A percentile compares a stretch with the other conserved stretches of the same genome.
phyloP scores from a whole-genome alignment of 2,797 vertebrate genomes.

The Mycteria americana region DNA sequence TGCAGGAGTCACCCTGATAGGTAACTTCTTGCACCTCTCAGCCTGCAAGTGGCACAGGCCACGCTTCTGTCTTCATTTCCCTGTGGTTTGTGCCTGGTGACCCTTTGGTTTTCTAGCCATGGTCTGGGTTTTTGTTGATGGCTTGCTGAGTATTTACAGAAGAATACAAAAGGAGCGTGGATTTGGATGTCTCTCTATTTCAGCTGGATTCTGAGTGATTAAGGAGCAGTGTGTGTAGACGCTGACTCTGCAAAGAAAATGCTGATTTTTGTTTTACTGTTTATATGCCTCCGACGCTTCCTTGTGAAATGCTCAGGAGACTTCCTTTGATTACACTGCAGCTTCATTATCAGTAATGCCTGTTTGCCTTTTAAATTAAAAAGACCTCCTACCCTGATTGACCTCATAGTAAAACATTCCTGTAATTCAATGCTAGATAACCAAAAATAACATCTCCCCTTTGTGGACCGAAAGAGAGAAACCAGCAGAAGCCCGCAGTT shows the following conservation, averaged over 20 bases:
- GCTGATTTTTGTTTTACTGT: not conserved
- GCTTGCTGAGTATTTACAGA: not conserved
- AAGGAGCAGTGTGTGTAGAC: not conserved
- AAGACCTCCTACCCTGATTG: conserved; percentile 21
- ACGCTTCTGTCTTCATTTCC: rapidly evolving
- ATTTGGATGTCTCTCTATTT: not conserved
- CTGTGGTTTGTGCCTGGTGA: not conserved
- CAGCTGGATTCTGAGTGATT: not conserved
- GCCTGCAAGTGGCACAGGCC: not conserved
- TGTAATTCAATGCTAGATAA: not conserved
- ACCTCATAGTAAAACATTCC: conserved; percentile 50
- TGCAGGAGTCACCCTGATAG: not conserved
- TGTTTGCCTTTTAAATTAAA: conserved; percentile 65
- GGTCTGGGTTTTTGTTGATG: not conserved
- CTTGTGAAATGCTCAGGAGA: conserved; percentile 35
- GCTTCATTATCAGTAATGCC: conserved; percentile 59
- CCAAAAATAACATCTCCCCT: conserved; percentile 15
- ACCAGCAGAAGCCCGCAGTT: not conserved
- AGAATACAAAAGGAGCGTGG: not conserved
- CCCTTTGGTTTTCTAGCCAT: not conserved
- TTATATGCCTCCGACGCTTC: conserved; percentile 24
- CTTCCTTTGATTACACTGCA: conserved; percentile 55
- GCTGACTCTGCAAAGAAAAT: conserved; percentile 3
- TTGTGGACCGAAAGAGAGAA: not conserved
- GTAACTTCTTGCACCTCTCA: not conserved